Conservation (phyloP, 1,140 invertebrate genomes). For the Delia radicum region DNA sequence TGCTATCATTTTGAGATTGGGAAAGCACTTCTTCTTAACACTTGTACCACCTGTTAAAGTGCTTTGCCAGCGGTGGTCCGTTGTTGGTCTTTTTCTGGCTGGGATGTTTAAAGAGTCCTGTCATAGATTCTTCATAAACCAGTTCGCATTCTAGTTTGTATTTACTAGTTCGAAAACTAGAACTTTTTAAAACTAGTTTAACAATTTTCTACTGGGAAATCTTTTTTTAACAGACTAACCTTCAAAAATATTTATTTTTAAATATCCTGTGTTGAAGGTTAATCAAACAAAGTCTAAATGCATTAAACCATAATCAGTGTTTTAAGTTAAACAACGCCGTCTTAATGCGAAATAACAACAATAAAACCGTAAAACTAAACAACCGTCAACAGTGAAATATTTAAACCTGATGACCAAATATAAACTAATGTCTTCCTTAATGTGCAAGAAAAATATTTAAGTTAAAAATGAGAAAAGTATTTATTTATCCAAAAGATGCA, state of each 20-base stretch:
- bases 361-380: neutral
- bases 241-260: neutral
- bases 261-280: neutral
- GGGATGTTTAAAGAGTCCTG: no score
- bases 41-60: no score
- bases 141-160: no score
- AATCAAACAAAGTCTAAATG: neutral
- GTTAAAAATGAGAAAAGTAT: neutral
- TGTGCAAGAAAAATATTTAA: neutral
- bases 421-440: neutral
- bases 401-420: neutral
- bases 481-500: neutral
- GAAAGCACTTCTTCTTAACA: no score
- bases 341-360: constrained; percentile 17
- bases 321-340: neutral
- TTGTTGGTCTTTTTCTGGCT: no score
- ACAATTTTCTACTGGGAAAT: no score
- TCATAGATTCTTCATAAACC: no score
- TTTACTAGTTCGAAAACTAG: no score
- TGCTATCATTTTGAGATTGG: no score
- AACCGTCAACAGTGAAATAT: neutral
- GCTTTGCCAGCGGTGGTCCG: no score
- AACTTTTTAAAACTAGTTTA: no score
- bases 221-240: no score
- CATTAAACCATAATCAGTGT: constrained; percentile 1